Evolutionary conservation across 2,888 invertebrate species (phyloP), one percentile per base, ranked within the genome.

Genomic region (Chloroclysta siterata): DNA sequence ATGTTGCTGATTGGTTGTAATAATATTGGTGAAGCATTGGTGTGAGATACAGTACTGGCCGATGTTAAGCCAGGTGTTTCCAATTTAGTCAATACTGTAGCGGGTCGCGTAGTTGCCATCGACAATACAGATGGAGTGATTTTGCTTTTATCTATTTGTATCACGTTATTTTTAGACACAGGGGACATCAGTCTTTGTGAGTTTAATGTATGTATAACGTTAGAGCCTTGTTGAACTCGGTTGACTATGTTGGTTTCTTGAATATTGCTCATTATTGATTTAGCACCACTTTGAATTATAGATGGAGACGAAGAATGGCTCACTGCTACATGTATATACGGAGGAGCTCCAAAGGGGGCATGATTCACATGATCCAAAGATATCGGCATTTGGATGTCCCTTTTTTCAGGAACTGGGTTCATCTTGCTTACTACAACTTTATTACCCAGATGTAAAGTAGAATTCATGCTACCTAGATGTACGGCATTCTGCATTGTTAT

Each of bases 401-500:
- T 82, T 74, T 89, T 90, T 33, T 93, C 93, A 53, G 77, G 75
- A n/a, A 87, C 44, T 64, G 84, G 77, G 63, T 67, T 81, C 46
- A 87, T 78, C 60, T 82, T 87, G 71, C 85, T 90, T 44, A 91
- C 76, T 50, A 92, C 75, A 44, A 91, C 83, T 80, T 92, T 93
- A 71, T 86, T 88, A 17, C 85, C 77, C 47, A 89, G 65, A 69
- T 90, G 90, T 65, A 90, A 69, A 41, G 83, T 66, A 15, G 88
- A 78, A 80, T 85, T 90, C 42, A 87, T 77, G 71, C 85, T 87
- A 41, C 83, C 81, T 28, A 87, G 77, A 56, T 90, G 89, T 52
- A 89, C 74, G 39, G 89, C 82, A 73, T 88, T 89, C 76, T 90
- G 89, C 88, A 93, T 87, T 0, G 90, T 84, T 71, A 93, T 87